Evolutionary conservation across 2,113 vertebrate species (phyloP).

Genomic region (Notiomystis cincta): DNA sequence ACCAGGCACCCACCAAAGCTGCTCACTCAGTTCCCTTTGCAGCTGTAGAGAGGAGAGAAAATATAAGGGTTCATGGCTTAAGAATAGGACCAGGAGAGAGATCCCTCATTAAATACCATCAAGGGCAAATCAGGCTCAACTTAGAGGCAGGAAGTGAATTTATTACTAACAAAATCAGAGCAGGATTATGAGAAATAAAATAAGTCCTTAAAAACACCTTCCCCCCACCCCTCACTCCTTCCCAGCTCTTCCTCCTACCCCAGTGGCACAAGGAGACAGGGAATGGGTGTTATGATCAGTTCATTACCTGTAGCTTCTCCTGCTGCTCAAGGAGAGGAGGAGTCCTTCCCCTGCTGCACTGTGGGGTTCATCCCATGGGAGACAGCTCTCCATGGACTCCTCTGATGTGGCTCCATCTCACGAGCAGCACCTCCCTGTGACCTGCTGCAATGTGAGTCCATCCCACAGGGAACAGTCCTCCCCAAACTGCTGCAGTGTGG

Average conservation of each 20-base stretch:
- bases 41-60: background rate
- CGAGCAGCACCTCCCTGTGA: background rate
- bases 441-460: background rate
- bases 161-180: background rate
- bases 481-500: fast-evolving
- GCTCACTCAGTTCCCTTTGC: fast-evolving
- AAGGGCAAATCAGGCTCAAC: background rate
- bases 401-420: fast-evolving
- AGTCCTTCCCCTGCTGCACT: background rate
- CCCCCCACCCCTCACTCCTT: too few relatives aligned
- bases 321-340: background rate
- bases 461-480: background rate
- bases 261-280: fast-evolving
- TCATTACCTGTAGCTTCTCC: background rate
- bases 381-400: background rate
- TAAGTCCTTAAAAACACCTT: background rate
- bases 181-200: background rate
- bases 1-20: background rate
- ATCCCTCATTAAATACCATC: background rate
- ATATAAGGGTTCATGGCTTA: background rate
- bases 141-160: background rate
- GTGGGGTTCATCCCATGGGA: background rate
- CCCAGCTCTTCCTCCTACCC: too few relatives aligned
- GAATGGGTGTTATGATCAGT: too few relatives aligned
- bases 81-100: background rate